Evolutionary conservation across 2,888 invertebrate genomes (phyloP).

Genomic region (Cordilura impudica): DNA sequence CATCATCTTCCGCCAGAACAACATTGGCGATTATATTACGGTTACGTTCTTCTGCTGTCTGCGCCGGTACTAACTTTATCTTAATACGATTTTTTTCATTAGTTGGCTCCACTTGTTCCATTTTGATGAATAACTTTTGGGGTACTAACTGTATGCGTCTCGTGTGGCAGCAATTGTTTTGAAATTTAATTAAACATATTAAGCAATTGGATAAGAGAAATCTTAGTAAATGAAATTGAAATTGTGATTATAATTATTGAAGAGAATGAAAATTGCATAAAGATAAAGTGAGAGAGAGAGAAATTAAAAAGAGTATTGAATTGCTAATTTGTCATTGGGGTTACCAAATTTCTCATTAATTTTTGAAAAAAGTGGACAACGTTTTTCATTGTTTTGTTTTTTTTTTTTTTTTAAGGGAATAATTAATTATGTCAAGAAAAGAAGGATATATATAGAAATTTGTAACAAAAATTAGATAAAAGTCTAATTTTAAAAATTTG

Average conservation of each 20-base stretch:
- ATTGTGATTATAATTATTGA: not conserved
- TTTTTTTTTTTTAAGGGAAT: too few relatives aligned
- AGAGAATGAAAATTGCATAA: not conserved
- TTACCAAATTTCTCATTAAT: too few relatives aligned
- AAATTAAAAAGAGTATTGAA: not conserved
- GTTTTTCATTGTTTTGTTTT: too few relatives aligned
- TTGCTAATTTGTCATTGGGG: too few relatives aligned
- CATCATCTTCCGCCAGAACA: slow-evolving; percentile 66
- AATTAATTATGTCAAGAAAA: too few relatives aligned
- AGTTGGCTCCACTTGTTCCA: slow-evolving; percentile 33
- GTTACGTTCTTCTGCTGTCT: slow-evolving; percentile 69
- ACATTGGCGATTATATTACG: slow-evolving; percentile 73
- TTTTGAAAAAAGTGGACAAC: too few relatives aligned
- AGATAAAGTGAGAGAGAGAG: not conserved
- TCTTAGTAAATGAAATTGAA: not conserved
- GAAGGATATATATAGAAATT: too few relatives aligned
- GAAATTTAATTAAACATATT: not conserved
- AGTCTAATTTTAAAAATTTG: too few relatives aligned
- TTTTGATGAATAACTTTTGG: slow-evolving; percentile 14
- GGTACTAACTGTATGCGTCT: slow-evolving; percentile 15
- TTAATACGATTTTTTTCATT: slow-evolving; percentile 62
- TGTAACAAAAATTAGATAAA: too few relatives aligned
- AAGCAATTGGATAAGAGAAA: not conserved
- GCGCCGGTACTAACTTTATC: slow-evolving; percentile 70
- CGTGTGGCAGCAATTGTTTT: slow-evolving; percentile 11